These are phyloP conservation scores for Lacanobia oleracea DNA, from an alignment of 2,888 invertebrate genomes.

Conservation along the genomic window DNA sequence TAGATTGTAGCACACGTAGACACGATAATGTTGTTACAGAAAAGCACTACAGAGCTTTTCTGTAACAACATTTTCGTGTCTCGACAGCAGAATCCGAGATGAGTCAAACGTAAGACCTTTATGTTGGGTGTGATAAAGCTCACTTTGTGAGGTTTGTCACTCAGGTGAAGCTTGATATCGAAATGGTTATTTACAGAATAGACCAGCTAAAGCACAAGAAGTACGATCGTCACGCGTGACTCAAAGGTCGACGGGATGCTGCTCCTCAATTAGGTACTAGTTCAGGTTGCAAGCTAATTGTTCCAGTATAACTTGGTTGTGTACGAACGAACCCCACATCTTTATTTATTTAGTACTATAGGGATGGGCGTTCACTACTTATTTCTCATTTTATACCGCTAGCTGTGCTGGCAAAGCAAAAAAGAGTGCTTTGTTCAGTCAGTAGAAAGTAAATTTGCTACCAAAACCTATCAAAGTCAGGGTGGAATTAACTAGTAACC, in stretches of 20 bases:
- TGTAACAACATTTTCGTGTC: too few species aligned
- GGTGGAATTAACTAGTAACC: neutral
- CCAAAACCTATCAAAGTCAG: neutral
- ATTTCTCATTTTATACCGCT: neutral
- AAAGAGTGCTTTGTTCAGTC: too few species aligned
- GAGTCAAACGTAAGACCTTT: too few species aligned
- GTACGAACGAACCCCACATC: conserved; percentile 26
- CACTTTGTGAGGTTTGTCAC: too few species aligned
- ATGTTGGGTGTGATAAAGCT: too few species aligned
- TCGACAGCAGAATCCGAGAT: too few species aligned
- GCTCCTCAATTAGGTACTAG: conserved; percentile 44
- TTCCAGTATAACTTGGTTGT: conserved; percentile 34
- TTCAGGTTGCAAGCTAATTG: conserved; percentile 52
- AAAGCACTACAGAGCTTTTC: too few species aligned
- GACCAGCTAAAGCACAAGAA: conserved; percentile 17
- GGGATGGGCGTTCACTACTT: conserved; percentile 24
- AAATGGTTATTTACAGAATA: too few species aligned
- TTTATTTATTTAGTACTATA: conserved; percentile 45
- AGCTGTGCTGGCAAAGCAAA: neutral
- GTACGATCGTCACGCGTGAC: conserved; percentile 12
- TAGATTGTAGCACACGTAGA: conserved; percentile 14
- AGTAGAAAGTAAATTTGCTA: too few species aligned
- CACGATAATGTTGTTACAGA: too few species aligned
- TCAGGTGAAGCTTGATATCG: too few species aligned
- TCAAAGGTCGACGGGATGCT: conserved; percentile 22